Conservation (phyloP, 2,113 vertebrate genomes). For the Chrysochloris asiatica region DNA sequence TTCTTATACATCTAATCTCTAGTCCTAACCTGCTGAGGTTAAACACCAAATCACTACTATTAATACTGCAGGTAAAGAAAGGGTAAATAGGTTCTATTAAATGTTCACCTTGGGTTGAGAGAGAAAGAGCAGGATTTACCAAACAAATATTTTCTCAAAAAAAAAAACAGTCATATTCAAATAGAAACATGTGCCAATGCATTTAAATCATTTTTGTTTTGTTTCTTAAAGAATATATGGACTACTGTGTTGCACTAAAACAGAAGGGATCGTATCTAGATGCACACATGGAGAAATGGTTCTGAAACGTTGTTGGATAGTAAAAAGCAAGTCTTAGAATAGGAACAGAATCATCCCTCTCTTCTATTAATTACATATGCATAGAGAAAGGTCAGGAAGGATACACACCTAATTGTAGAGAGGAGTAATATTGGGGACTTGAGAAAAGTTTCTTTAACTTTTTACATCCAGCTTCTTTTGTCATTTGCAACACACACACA, state of each 20-base stretch:
- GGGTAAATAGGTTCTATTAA: not conserved
- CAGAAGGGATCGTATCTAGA: not conserved
- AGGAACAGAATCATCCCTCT: not conserved
- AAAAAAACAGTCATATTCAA: not conserved
- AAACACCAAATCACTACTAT: not conserved
- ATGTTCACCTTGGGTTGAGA: not conserved
- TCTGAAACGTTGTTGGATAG: not conserved
- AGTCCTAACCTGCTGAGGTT: not conserved
- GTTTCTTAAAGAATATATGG: too few species aligned
- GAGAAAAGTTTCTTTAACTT: not conserved
- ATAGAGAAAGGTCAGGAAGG: slow-evolving; percentile 28
- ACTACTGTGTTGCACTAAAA: not conserved
- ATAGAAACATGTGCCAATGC: not conserved
- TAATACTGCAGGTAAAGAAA: not conserved
- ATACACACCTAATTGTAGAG: not conserved
- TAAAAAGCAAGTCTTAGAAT: slow-evolving; percentile 3
- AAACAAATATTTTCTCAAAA: not conserved
- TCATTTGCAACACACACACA: slow-evolving; percentile 1
- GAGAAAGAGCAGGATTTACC: not conserved
- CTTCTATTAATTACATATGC: not conserved
- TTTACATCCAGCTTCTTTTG: not conserved
- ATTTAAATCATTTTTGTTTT: not conserved
- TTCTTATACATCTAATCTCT: not conserved
- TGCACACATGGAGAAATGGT: not conserved
- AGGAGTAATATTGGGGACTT: not conserved